Conservation (phyloP, 2,113 vertebrate species). For the Pontoporia blainvillei region DNA sequence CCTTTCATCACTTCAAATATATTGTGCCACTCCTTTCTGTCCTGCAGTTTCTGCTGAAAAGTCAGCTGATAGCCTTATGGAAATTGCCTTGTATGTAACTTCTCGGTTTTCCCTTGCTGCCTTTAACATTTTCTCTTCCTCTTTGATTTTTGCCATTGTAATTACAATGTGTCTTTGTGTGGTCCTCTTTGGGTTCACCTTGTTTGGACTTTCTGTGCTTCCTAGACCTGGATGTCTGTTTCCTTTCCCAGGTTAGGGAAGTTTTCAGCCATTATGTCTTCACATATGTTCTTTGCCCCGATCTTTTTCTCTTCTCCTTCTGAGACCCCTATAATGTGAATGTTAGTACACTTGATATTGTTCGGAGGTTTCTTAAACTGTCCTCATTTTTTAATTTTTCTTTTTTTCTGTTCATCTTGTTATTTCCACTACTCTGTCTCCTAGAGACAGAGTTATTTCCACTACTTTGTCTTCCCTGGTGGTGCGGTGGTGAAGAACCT, state of each 20-base stretch:
- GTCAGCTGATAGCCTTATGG: not conserved
- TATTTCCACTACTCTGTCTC: not conserved
- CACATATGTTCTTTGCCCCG: not conserved
- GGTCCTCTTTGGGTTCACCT: not conserved
- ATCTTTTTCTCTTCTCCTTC: not conserved
- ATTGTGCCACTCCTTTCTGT: rapidly evolving
- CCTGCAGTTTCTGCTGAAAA: not conserved
- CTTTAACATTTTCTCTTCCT: not conserved
- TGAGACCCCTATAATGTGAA: not conserved
- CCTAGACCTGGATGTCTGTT: not conserved
- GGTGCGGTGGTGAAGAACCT: too few relatives aligned
- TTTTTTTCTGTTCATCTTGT: not conserved
- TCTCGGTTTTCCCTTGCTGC: not conserved
- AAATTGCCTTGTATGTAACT: not conserved
- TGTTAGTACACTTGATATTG: not conserved
- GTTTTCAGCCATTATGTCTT: not conserved
- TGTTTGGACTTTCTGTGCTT: not conserved
- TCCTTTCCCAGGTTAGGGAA: not conserved
- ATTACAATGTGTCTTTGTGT: not conserved
- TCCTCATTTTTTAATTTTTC: not conserved
- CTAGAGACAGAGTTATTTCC: too few relatives aligned
- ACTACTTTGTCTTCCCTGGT: too few relatives aligned
- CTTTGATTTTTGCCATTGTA: not conserved
- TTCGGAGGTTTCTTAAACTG: not conserved
- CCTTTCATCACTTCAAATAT: not conserved